Percentiles rank a stretch among this genome's conserved stretches.
Evolutionary conservation across 2,888 invertebrate genomes (phyloP).

Genomic region (Leptopterna dolabrata): DNA sequence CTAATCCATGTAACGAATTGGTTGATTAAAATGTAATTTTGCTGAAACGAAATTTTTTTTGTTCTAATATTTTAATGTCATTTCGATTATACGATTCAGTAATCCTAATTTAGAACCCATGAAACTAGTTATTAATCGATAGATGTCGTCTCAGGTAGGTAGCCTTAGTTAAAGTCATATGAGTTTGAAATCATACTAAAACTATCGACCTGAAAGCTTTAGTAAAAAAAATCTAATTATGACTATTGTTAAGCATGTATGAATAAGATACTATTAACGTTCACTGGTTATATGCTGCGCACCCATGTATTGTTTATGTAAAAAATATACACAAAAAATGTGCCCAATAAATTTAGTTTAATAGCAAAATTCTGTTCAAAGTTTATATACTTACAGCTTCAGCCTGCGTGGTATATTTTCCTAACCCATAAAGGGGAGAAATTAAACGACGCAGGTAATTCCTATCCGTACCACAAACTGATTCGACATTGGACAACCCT

Average conservation of each 20-base stretch:
- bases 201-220: neutral
- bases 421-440: neutral
- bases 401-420: slow-evolving; percentile 7
- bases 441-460: neutral
- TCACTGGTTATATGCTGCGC: slow-evolving; percentile 61
- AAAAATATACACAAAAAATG: slow-evolving; percentile 63
- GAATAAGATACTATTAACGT: neutral
- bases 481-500: slow-evolving; percentile 47
- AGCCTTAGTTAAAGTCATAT: too few relatives aligned
- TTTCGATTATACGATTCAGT: too few relatives aligned
- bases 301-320: slow-evolving; percentile 54
- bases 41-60: too few relatives aligned
- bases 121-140: too few relatives aligned
- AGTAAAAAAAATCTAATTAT: too few relatives aligned
- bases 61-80: too few relatives aligned
- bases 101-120: too few relatives aligned
- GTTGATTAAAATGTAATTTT: too few relatives aligned
- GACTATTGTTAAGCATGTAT: neutral
- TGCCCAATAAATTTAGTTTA: slow-evolving; percentile 73
- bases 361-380: slow-evolving; percentile 51
- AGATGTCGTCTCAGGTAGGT: too few relatives aligned
- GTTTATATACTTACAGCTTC: neutral
- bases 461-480: slow-evolving; percentile 47
- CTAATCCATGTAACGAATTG: neutral
- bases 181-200: neutral